Conservation (phyloP, 2,113 vertebrate species). For the Pseudonaja textilis region DNA sequence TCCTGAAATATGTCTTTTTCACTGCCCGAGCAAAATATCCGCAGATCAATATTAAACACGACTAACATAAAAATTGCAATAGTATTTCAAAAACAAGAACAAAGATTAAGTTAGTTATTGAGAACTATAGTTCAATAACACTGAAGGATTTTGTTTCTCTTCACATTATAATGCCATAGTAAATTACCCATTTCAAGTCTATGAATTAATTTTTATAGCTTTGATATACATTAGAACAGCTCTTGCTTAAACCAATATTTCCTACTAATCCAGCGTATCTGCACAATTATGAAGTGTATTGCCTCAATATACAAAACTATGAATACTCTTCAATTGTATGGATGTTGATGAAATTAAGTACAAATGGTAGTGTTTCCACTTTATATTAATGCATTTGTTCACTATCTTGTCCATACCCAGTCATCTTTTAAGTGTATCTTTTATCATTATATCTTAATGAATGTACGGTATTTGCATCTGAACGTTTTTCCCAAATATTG, state of each 20-base stretch:
- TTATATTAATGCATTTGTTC: not conserved
- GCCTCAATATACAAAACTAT: not conserved
- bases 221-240: not conserved
- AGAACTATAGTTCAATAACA: not conserved
- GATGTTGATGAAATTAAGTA: not conserved
- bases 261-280: not conserved
- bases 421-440: not conserved
- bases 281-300: not conserved
- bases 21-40: not conserved
- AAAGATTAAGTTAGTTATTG: not conserved
- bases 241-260: not conserved
- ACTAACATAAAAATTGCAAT: not conserved
- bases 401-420: not conserved
- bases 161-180: not conserved
- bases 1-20: not conserved
- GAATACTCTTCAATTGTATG: not conserved
- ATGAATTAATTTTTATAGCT: not conserved
- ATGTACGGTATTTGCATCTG: not conserved
- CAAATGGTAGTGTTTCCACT: not conserved
- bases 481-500: not conserved
- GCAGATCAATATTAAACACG: not conserved
- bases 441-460: not conserved
- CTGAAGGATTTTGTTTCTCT: not conserved
- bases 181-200: not conserved
- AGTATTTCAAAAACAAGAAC: not conserved